Evolutionary conservation across 2,888 invertebrate species (phyloP).

Genomic region (Erpobdella octoculata): DNA sequence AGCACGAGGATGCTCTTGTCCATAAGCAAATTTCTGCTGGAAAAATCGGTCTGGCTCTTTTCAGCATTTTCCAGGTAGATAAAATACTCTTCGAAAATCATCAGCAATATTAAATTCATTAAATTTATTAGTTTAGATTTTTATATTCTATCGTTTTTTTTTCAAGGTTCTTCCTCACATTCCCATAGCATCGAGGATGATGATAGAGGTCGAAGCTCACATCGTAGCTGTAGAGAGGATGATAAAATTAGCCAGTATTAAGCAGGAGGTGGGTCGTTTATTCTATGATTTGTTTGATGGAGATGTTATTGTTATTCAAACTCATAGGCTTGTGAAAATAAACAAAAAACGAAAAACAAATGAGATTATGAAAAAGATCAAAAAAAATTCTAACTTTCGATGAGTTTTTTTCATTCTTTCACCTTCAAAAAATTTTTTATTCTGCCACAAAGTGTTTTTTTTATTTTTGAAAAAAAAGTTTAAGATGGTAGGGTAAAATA

Average conservation of each 20-base stretch:
- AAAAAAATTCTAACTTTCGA: too few relatives aligned
- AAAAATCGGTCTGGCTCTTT: conserved; percentile 15
- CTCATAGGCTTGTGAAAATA: too few relatives aligned
- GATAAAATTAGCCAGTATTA: conserved; percentile 31
- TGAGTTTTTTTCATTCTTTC: too few relatives aligned
- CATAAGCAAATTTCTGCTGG: not conserved
- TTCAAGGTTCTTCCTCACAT: conserved; percentile 29
- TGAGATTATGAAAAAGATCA: too few relatives aligned
- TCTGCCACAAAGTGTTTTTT: not conserved
- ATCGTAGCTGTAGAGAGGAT: conserved; percentile 35
- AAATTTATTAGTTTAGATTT: not conserved
- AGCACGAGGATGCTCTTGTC: not conserved
- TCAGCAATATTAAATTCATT: not conserved
- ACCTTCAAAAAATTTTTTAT: too few relatives aligned
- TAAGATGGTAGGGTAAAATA: too few relatives aligned
- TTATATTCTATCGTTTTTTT: not conserved
- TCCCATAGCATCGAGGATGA: conserved; percentile 29
- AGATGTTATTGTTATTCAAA: not conserved
- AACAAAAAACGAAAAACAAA: too few relatives aligned
- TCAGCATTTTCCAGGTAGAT: conserved; percentile 27
- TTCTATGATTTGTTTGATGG: not conserved
- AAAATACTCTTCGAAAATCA: not conserved
- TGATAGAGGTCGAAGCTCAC: conserved; percentile 34
- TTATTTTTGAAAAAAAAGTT: not conserved
- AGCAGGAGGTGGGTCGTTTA: not conserved